Evolutionary conservation across 2,888 invertebrate species (phyloP), one percentile per base, ranked within the genome.

Genomic region (Rutpela maculata): DNA sequence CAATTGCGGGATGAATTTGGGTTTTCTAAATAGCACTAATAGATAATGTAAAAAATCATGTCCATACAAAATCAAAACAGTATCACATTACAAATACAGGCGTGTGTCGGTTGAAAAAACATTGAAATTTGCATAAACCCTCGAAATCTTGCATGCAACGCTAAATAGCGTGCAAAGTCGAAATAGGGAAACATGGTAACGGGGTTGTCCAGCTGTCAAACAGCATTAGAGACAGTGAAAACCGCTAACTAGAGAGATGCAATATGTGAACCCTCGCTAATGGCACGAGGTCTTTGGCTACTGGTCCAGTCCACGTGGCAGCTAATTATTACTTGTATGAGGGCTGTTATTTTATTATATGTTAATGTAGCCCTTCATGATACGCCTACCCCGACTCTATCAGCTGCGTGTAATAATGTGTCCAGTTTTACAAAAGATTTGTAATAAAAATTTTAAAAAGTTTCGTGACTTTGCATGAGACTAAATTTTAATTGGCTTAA

Each of bases 141-240:
- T 26, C 50, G 50, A 50, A 66, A 67, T 56, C 55, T 55, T 67
- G 26, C 22, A 55, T 67, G 55, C 22, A 18, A 43, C 26, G 60
- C 26, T 59, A 70, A 70, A 22, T 60, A 43, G 59, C 59, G 43
- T 70, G 70, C 70, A 70, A 60, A 60, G 70, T 60, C 50, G 26
- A 43, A 38, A 38, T 60, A 60, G 70, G 70, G 70, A 60, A 70
- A 70, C 60, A 60, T 26, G 19, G 18, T 31, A 26, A 31, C 55
- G 59, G 35, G 60, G 38, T 59, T 70, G 60, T 70, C 70, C 70
- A 70, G 70, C 70, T 70, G 70, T 70, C 70, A 70, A 70, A 70
- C 43, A 60, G 17, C 19, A 70, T 70, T 70, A 70, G 19, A 69
- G 59, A 70, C 60, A 22, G 43, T 43, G 43, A 11, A 70, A 70